Evolutionary conservation across 1,140 invertebrate genomes (phyloP).

Genomic region (Pseudomyrmex concolor): DNA sequence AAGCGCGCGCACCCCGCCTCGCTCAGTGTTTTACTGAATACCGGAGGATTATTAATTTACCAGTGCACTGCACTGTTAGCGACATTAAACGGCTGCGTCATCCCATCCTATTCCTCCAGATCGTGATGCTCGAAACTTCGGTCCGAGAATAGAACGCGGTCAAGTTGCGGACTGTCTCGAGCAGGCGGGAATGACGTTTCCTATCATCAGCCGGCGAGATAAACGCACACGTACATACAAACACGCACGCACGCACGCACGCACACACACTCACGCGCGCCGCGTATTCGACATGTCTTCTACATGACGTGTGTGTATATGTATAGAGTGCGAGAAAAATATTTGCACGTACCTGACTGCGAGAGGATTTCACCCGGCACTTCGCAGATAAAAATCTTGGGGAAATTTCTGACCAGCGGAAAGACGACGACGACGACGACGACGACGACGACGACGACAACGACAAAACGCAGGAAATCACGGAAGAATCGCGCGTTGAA

Average conservation of each 20-base stretch:
- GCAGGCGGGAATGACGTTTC: background rate
- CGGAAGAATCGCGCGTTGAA: slow-evolving; percentile 1
- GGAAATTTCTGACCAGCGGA: background rate
- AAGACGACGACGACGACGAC: no score
- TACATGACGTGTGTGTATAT: no score
- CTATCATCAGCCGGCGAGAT: background rate
- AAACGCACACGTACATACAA: background rate
- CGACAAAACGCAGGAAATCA: background rate
- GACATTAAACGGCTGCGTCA: background rate
- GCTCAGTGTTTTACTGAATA: background rate
- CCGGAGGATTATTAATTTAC: slow-evolving; percentile 23
- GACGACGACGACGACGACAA: background rate
- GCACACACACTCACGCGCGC: background rate
- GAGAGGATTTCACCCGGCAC: background rate
- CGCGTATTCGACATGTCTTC: background rate
- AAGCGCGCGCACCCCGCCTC: background rate
- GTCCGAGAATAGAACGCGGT: background rate
- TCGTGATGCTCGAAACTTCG: background rate
- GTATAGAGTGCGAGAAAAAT: slow-evolving; percentile 10
- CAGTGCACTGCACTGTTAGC: slow-evolving; percentile 1
- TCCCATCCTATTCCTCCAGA: slow-evolving; percentile 10
- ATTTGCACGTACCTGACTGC: slow-evolving; percentile 3
- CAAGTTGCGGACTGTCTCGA: background rate
- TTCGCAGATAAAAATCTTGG: background rate
- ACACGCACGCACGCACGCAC: background rate